Evolutionary conservation across 2,113 vertebrate genomes (phyloP).

Genomic region (Neotoma lepida): DNA sequence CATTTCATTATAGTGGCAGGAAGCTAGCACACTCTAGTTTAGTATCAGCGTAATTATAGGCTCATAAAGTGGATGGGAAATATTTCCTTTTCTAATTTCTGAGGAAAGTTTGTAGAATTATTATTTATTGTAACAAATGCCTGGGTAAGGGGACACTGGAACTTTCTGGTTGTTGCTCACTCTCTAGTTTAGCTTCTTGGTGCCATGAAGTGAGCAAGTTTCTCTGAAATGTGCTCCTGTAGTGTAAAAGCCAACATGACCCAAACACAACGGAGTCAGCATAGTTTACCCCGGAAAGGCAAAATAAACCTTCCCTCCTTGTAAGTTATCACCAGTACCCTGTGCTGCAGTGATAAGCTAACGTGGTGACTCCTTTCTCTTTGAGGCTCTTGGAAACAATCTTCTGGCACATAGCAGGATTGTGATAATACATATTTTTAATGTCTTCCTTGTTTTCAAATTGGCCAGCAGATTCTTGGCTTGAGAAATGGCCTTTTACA

Average conservation of each 20-base stretch:
- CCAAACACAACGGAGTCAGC: background rate
- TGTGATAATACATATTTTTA: background rate
- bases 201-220: background rate
- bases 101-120: background rate
- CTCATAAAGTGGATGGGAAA: background rate
- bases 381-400: background rate
- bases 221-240: background rate
- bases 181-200: background rate
- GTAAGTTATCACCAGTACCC: background rate
- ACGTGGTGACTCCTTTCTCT: background rate
- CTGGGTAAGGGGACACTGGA: background rate
- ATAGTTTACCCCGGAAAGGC: background rate
- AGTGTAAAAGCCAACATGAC: no score
- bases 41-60: background rate
- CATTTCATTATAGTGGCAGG: background rate
- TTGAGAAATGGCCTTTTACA: background rate
- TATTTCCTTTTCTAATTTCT: background rate
- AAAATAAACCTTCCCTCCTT: background rate
- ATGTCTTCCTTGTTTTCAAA: constrained; percentile 12
- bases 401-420: background rate
- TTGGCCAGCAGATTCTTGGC: background rate
- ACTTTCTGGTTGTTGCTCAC: background rate
- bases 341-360: background rate
- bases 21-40: background rate
- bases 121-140: background rate